Conservation (phyloP, 2,888 invertebrate genomes). For the Scaptomyza reducta region DNA sequence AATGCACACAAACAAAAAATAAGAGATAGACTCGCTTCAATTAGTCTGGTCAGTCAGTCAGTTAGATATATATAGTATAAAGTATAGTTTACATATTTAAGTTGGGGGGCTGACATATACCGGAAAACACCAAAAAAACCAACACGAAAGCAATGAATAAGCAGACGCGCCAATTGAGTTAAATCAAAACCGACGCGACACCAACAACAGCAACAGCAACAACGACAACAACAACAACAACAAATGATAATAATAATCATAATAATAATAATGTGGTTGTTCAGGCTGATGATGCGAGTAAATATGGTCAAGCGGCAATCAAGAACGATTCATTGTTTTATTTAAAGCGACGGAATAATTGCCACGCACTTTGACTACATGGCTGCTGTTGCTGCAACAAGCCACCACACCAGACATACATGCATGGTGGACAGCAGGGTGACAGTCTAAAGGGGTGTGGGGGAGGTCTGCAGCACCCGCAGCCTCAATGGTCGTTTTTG, state of each 20-base stretch:
- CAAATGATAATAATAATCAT: constrained; percentile 21
- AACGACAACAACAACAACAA: constrained; percentile 35
- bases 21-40: constrained; percentile 69
- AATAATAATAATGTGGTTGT: constrained; percentile 35
- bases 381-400: background rate
- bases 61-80: constrained; percentile 20
- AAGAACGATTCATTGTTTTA: constrained; percentile 78
- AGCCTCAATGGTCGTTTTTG: constrained; percentile 39
- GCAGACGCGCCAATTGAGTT: constrained; percentile 75
- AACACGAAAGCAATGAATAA: constrained; percentile 63
- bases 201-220: constrained; percentile 16
- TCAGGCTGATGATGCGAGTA: constrained; percentile 31
- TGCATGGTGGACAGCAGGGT: background rate
- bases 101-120: constrained; percentile 59
- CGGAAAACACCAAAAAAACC: constrained; percentile 70
- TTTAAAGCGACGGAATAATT: constrained; percentile 77
- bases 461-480: constrained; percentile 51
- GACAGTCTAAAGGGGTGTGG: background rate
- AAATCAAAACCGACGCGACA: constrained; percentile 75
- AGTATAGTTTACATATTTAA: constrained; percentile 11
- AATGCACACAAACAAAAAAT: background rate
- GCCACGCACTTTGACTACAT: constrained; percentile 78
- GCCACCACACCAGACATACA: constrained; percentile 32
- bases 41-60: constrained; percentile 71
- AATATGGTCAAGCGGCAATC: constrained; percentile 59